phyloP scores from a whole-genome alignment of 2,113 vertebrate genomes.

The Riparia riparia region DNA sequence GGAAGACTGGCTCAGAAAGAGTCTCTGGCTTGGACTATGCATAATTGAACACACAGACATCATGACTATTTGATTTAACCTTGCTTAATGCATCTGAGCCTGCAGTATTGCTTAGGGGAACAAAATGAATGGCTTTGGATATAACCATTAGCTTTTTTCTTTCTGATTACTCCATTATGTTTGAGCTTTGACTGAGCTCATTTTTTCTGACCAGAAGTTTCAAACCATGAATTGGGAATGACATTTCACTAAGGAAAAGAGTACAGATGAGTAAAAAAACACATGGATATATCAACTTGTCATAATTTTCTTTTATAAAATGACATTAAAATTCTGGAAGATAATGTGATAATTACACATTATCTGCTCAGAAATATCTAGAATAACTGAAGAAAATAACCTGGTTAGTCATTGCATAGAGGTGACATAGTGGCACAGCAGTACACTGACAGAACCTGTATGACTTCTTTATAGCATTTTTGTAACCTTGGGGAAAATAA shows the following conservation, averaged over 20 bases:
- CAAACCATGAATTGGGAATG: background rate
- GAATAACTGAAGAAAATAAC: background rate
- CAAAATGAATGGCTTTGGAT: slow-evolving; percentile 23
- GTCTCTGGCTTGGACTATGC: background rate
- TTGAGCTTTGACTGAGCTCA: background rate
- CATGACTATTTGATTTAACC: slow-evolving; percentile 33
- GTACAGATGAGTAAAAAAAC: background rate
- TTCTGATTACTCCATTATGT: slow-evolving; percentile 32
- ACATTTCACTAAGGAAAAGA: background rate
- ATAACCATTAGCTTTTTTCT: slow-evolving; percentile 26
- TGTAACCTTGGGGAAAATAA: background rate
- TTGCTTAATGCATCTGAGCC: slow-evolving; percentile 49
- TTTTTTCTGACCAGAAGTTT: background rate
- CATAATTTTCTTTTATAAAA: background rate
- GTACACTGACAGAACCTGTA: background rate
- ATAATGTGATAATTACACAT: background rate
- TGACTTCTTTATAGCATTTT: background rate
- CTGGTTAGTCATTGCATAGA: background rate
- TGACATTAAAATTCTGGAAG: background rate
- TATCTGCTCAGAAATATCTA: background rate
- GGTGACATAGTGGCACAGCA: background rate
- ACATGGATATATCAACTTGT: background rate
- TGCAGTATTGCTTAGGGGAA: slow-evolving; percentile 20
- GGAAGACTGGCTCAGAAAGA: background rate
- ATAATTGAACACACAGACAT: slow-evolving; percentile 45